Base-by-base conservation (phyloP, 2,888 invertebrate genomes). In the Drosophila maculinotata region DNA sequence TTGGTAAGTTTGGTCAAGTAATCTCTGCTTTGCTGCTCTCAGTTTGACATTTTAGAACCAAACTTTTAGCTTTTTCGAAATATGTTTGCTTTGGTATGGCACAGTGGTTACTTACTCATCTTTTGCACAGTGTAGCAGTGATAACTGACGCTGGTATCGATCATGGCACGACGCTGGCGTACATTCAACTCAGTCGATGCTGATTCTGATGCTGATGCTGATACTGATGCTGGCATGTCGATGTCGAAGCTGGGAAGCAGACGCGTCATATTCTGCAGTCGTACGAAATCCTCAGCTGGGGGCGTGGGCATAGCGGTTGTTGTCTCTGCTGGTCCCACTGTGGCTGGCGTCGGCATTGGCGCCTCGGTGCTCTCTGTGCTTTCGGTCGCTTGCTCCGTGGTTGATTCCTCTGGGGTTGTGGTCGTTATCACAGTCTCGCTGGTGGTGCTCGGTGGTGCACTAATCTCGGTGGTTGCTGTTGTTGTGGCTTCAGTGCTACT, bases 111-210 rank as follows among this genome's bases (percentile, higher is more conserved):
- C 80, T 74, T 53, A 90, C 90, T 66, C 42, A 45, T 71, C 53
- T 82, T 77, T 14, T 79, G 57, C 39, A 89, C 80, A 20, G 73
- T 73, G 51, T 79, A 91, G 60, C 90, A 90, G 33, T 90, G 89
- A 47, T 82, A 90, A 15, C 83, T 88, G 51, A 72, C 39, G 14
- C 48, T 71, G 3, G 74, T 59, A 1, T 69, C 26, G 36, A 75
- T 36, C 44, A 62, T 0, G 0, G 68, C 49, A 17, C 85, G 74
- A 23, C 82, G 72, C 58, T 76, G 84, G 6, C 90, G 82, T 12
- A 79, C 49, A 44, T 76, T 69, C 51, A 80, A 41, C 9, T 70
- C 28, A 0, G 60, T 7, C 10, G 44, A 28, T 15, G n/a, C n/a
- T n/a, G n/a, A n/a, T n/a, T n/a, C n/a, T n/a, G n/a, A n/a, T n/a